Conservation (phyloP, 2,888 invertebrate genomes). For the Perizoma flavofasciatum region DNA sequence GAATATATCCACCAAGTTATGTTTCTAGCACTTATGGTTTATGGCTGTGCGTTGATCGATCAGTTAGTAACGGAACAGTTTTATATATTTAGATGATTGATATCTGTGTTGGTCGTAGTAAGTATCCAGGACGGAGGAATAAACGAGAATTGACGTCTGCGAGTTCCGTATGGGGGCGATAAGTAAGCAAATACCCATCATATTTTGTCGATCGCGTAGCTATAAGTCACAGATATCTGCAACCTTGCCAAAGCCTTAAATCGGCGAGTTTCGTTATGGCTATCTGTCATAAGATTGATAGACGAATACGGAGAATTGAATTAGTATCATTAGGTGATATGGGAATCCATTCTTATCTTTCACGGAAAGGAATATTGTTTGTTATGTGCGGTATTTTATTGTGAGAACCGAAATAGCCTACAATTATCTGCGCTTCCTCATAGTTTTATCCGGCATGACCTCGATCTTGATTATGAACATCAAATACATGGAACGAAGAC, state of each 20-base stretch:
- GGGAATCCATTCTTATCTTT: constrained; percentile 18
- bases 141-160: constrained; percentile 39
- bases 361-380: constrained; percentile 13
- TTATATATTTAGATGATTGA: no score
- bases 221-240: constrained; percentile 40
- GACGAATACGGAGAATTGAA: constrained; percentile 29
- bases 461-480: constrained; percentile 1
- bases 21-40: no score
- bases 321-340: constrained; percentile 34
- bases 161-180: constrained; percentile 35
- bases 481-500: constrained; percentile 1
- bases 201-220: constrained; percentile 28
- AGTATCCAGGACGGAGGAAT: constrained; percentile 37
- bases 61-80: no score
- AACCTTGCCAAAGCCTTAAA: constrained; percentile 29
- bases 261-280: constrained; percentile 28
- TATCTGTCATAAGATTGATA: constrained; percentile 36
- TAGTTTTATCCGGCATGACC: constrained; percentile 7
- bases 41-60: no score
- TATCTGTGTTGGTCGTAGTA: constrained; percentile 11
- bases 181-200: constrained; percentile 36
- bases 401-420: constrained; percentile 5
- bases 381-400: constrained; percentile 16
- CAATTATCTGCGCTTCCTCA: constrained; percentile 6
- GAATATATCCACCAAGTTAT: no score